A percentile compares a stretch with the other conserved stretches of the same genome.
phyloP scores from a whole-genome alignment of 2,797 vertebrate genomes.

The Spondyliosoma cantharus region DNA sequence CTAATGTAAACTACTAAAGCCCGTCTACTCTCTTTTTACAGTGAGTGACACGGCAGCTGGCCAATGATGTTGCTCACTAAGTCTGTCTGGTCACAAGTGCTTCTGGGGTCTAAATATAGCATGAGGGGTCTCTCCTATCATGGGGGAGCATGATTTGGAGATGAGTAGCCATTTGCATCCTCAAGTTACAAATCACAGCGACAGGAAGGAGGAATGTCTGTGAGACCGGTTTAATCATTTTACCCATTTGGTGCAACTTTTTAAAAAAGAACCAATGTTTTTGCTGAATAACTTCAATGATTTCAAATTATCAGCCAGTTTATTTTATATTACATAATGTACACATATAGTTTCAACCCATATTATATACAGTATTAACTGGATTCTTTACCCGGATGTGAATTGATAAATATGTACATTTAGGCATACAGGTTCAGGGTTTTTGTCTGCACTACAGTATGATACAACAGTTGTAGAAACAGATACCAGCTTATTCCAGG shows the following conservation, averaged over 20 bases:
- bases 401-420: constrained; percentile 42
- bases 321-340: constrained; percentile 67
- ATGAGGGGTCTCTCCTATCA: constrained; percentile 80
- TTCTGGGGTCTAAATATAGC: constrained; percentile 80
- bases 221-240: constrained; percentile 3
- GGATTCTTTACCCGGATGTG: constrained; percentile 59
- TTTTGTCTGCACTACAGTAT: constrained; percentile 29
- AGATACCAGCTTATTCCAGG: constrained; percentile 34
- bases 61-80: constrained; percentile 74
- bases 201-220: constrained; percentile 27
- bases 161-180: constrained; percentile 71
- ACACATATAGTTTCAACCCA: constrained; percentile 55
- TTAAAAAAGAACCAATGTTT: constrained; percentile 2
- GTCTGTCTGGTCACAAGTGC: constrained; percentile 76
- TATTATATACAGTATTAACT: constrained; percentile 35
- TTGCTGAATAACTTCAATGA: constrained; percentile 16
- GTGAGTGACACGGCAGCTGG: constrained; percentile 77
- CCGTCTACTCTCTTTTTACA: constrained; percentile 59
- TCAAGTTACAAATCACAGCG: constrained; percentile 63
- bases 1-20: constrained; percentile 80
- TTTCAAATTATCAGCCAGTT: constrained; percentile 55
- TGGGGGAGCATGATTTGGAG: constrained; percentile 71
- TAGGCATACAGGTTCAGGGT: constrained; percentile 3
- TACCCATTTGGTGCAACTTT: constrained; percentile 15
- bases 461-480: constrained; percentile 37